Evolutionary conservation across 2,797 vertebrate genomes (phyloP).

Genomic region (Sebastiscus tertius): DNA sequence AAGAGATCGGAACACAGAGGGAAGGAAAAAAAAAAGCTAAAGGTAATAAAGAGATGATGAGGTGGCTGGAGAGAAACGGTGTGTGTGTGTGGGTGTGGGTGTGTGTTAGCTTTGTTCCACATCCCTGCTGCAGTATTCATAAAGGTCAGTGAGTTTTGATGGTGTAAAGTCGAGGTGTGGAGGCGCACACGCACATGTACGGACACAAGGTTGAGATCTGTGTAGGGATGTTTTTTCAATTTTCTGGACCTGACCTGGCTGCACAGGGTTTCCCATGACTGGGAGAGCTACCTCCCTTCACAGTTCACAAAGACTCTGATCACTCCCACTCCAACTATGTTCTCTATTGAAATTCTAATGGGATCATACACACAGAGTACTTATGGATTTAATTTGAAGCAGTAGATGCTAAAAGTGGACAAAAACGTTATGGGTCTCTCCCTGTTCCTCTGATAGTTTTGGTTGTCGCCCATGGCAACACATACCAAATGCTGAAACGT

Average conservation of each 20-base stretch:
- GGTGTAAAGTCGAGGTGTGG: constrained; percentile 32
- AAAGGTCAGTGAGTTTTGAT: constrained; percentile 73
- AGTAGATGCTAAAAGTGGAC: not conserved
- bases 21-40: constrained; percentile 33
- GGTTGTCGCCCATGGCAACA: not conserved
- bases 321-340: no score
- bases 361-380: not conserved
- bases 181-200: not conserved
- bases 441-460: not conserved
- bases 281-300: not conserved
- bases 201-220: constrained; percentile 6
- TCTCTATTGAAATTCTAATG: not conserved
- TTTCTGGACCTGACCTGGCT: constrained; percentile 9
- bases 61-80: constrained; percentile 11
- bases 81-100: not conserved
- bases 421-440: not conserved
- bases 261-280: not conserved
- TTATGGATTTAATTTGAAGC: not conserved
- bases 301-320: not conserved
- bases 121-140: constrained; percentile 70
- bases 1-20: constrained; percentile 3
- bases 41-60: constrained; percentile 66
- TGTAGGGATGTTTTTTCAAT: not conserved
- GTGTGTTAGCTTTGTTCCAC: constrained; percentile 45
- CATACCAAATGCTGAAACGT: not conserved